Evolutionary conservation across 2,797 vertebrate species (phyloP), one percentile per base, ranked within the genome.

Genomic region (Thamnophis elegans): DNA sequence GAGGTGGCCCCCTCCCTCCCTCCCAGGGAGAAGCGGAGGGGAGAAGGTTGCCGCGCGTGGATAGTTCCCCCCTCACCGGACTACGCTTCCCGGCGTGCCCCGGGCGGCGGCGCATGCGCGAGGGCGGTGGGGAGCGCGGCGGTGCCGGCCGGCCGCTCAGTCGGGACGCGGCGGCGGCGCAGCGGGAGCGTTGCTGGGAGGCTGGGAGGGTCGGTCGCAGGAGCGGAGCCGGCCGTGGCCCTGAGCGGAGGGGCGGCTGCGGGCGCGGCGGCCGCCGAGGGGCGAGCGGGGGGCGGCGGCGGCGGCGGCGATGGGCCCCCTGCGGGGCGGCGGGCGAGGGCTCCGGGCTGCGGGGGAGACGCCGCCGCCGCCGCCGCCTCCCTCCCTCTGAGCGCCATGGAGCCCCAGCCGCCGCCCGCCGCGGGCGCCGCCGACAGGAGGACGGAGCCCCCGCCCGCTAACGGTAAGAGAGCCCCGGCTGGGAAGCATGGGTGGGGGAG

Each of bases 51-150:
- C 11, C 60, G 26, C 26, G 60, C 3, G 26, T 12, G 60, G 60
- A 28, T 28, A 59, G 59, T 60, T 26, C 56, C 55, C 4, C 10
- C 59, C 10, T 10, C 26, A 60, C 60, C 0, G 95, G 94, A 97
- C 97, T 97, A 90, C 95, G 94, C 3, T 92, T 97, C 97, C 97
- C 96, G 91, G 93, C 25, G 90, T 93, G 91, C 96, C 62, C 14
- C 32, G 93, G 12, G 56, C 5, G 54, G 5, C 87, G 91, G 95
- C 91, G 86, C 93, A 91, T 73, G 94, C 68, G n/a, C 68, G 94
- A 2, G 10, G 32, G 85, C 85, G 90, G 91, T 94, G 93, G 1
- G 91, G 53, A 94, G 94, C 95, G 96, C 58, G 22, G 87, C 56
- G 92, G 94, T 90, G 92, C 90, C 91, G 93, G 95, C 96, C 95